Conservation (phyloP, 2,888 invertebrate genomes). For the Phengaris arion region DNA sequence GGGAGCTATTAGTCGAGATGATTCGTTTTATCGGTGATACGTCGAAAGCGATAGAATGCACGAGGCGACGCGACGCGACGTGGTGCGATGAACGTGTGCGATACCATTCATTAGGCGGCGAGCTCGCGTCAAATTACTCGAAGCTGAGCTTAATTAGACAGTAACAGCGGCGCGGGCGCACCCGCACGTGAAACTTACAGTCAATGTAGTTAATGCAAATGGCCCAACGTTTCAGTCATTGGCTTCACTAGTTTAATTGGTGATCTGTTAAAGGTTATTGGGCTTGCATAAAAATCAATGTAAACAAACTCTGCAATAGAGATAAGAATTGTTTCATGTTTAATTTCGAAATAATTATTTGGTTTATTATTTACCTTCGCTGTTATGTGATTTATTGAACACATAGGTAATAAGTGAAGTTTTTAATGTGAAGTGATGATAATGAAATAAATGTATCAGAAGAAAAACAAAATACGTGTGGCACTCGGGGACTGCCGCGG, state of each 20-base stretch:
- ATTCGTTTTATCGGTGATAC: slow-evolving; percentile 60
- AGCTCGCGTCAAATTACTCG: slow-evolving; percentile 76
- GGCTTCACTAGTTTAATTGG: slow-evolving; percentile 4
- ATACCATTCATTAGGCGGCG: slow-evolving; percentile 76
- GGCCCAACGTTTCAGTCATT: background rate
- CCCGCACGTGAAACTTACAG: slow-evolving; percentile 40
- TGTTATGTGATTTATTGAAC: too few relatives aligned
- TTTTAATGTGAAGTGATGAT: too few relatives aligned
- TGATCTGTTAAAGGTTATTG: slow-evolving; percentile 4
- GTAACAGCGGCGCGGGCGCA: slow-evolving; percentile 43
- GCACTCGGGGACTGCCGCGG: too few relatives aligned
- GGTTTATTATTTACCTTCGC: too few relatives aligned
- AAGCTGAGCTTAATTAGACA: slow-evolving; percentile 72
- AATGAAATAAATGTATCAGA: too few relatives aligned
- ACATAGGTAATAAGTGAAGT: too few relatives aligned
- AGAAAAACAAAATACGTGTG: too few relatives aligned
- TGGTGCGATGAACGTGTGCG: slow-evolving; percentile 75
- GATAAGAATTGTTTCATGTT: background rate
- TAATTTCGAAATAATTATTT: too few relatives aligned
- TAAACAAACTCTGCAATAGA: background rate
- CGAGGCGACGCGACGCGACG: slow-evolving; percentile 56
- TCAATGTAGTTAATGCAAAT: slow-evolving; percentile 39
- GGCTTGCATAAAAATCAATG: background rate
- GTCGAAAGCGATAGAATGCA: slow-evolving; percentile 56
- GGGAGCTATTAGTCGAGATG: slow-evolving; percentile 43